Evolutionary conservation across 2,797 vertebrate species (phyloP).

Genomic region (Phalanger gymnotis): DNA sequence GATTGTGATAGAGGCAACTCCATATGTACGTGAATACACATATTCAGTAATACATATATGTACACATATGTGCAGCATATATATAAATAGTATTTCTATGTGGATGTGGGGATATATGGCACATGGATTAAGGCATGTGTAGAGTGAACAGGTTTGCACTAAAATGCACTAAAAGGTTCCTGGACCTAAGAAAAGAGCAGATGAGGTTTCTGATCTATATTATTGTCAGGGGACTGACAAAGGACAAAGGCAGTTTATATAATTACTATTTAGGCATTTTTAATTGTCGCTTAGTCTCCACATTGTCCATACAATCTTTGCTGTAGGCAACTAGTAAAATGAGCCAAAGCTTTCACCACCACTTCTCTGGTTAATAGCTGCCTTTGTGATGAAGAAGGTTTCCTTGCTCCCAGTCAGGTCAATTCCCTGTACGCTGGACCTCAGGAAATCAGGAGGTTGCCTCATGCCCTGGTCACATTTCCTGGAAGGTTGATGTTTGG

Average conservation of each 20-base stretch:
- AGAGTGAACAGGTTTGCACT: neutral
- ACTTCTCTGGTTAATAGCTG: neutral
- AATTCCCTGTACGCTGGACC: neutral
- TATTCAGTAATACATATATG: too few species aligned
- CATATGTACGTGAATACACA: too few species aligned
- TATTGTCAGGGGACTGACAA: neutral
- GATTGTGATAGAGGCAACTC: too few species aligned
- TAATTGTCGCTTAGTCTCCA: neutral
- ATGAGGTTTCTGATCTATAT: neutral
- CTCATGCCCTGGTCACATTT: neutral
- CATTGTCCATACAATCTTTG: neutral
- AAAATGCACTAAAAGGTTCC: neutral
- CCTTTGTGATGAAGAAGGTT: neutral
- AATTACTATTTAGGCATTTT: neutral
- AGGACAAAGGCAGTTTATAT: neutral
- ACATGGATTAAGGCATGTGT: neutral
- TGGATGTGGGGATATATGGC: too few species aligned
- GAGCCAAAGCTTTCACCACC: too few species aligned
- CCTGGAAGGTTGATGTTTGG: neutral
- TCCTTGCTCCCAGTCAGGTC: neutral
- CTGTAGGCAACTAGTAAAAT: neutral
- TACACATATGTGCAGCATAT: too few species aligned
- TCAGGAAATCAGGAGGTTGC: neutral
- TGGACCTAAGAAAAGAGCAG: neutral
- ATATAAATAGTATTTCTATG: too few species aligned